Conservation (phyloP, 2,113 vertebrate species). For the Shinisaurus crocodilurus region DNA sequence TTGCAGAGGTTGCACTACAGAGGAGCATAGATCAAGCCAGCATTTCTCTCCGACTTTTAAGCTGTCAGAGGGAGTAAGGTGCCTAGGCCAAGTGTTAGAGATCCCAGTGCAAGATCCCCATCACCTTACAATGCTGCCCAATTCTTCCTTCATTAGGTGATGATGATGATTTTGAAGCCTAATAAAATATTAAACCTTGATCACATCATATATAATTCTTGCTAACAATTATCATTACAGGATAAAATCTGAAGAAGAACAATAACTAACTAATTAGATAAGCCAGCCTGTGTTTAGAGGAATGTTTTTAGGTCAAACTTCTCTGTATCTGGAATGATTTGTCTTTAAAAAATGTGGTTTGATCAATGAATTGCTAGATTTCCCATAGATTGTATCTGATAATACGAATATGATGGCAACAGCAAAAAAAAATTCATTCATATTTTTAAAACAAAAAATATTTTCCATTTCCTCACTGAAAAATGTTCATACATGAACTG, state of each 20-base stretch:
- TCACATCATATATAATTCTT: not conserved
- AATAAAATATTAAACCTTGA: not conserved
- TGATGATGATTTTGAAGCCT: not conserved
- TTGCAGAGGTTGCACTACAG: not conserved
- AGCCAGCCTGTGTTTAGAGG: not conserved
- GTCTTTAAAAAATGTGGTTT: not conserved
- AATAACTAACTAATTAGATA: not conserved
- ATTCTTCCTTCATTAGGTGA: not conserved
- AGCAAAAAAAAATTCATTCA: not conserved
- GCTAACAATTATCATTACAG: not conserved
- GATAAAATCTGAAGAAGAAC: not conserved
- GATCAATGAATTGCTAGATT: not conserved
- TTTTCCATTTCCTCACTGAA: not conserved
- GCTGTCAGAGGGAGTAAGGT: not conserved
- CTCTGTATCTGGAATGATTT: not conserved
- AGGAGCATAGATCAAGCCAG: not conserved
- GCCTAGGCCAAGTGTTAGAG: not conserved
- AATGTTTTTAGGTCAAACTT: not conserved
- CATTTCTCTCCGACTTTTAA: not conserved
- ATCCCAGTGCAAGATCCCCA: not conserved
- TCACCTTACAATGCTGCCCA: not conserved
- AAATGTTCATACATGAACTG: not conserved
- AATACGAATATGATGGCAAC: rapidly evolving
- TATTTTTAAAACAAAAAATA: not conserved
- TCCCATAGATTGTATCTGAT: not conserved